phyloP scores from a whole-genome alignment of 2,797 vertebrate genomes.

The Acomys russatus region DNA sequence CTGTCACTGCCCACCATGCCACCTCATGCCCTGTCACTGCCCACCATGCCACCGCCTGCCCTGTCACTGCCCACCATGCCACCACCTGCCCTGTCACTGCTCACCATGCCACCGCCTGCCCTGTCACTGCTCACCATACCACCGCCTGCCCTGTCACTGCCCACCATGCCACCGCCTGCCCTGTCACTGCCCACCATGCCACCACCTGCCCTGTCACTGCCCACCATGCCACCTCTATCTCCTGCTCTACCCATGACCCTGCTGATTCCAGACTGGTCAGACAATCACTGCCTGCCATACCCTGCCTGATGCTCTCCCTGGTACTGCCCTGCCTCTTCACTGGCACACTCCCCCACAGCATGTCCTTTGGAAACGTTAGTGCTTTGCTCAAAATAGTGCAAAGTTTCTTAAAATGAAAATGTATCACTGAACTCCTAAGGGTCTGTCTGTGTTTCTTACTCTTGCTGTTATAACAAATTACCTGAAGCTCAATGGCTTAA shows the following conservation, averaged over 20 bases:
- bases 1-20: too few species aligned
- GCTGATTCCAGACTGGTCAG: not conserved
- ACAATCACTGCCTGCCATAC: too few species aligned
- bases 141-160: too few species aligned
- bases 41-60: too few species aligned
- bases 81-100: too few species aligned
- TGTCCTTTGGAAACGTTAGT: not conserved
- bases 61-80: too few species aligned
- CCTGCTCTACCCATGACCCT: not conserved
- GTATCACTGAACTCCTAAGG: not conserved
- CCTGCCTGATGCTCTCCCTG: not conserved
- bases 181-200: too few species aligned
- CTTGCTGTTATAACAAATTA: not conserved
- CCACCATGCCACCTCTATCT: not conserved
- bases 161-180: too few species aligned
- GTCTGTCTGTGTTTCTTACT: not conserved
- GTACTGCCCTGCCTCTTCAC: not conserved
- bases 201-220: not conserved
- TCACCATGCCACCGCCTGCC: too few species aligned
- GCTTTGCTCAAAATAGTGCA: constrained; percentile 1
- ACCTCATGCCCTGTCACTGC: too few species aligned
- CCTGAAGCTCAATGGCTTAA: not conserved
- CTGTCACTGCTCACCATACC: too few species aligned
- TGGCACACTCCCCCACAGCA: not conserved
- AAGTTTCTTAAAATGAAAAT: constrained; percentile 30